A percentile compares a stretch with the other conserved stretches of the same genome.
These are phyloP conservation scores for Pardosa pseudoannulata DNA, from an alignment of 2,888 invertebrate genomes.

Conservation along the genomic window DNA sequence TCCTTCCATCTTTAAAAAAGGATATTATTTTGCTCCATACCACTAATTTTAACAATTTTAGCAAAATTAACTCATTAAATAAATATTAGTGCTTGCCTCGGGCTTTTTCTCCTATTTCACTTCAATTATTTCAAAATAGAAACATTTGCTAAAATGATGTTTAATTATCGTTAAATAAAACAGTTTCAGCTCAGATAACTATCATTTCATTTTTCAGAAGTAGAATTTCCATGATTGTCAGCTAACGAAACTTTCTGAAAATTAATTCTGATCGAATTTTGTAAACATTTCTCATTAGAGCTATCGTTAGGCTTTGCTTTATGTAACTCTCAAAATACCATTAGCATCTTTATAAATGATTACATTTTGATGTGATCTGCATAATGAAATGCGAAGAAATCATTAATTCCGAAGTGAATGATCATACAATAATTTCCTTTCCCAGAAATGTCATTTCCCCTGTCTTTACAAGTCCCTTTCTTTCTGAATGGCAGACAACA, in stretches of 20 bases:
- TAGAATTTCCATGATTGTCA: not conserved
- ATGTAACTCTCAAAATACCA: constrained; percentile 4
- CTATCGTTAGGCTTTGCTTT: not conserved
- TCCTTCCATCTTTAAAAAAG: no score
- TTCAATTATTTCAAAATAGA: not conserved
- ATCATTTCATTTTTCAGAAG: not conserved
- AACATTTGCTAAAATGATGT: not conserved
- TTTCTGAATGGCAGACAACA: not conserved
- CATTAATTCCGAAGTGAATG: not conserved
- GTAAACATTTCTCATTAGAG: not conserved
- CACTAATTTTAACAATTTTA: no score
- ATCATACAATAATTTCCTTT: not conserved
- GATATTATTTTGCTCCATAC: no score
- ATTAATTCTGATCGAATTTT: not conserved
- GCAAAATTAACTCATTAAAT: constrained; percentile 8
- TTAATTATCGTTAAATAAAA: constrained; percentile 5
- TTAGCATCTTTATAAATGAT: constrained; percentile 14
- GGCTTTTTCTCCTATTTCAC: not conserved
- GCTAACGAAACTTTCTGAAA: not conserved
- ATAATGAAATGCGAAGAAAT: constrained; percentile 10
- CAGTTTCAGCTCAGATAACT: not conserved
- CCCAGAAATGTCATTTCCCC: not conserved
- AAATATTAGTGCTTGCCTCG: not conserved
- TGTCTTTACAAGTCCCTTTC: not conserved
- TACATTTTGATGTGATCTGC: not conserved